Percentiles rank a stretch among this genome's conserved stretches.
These are phyloP conservation scores for Drosophila watanabei DNA, from an alignment of 1,140 invertebrate genomes.

Conservation along the genomic window DNA sequence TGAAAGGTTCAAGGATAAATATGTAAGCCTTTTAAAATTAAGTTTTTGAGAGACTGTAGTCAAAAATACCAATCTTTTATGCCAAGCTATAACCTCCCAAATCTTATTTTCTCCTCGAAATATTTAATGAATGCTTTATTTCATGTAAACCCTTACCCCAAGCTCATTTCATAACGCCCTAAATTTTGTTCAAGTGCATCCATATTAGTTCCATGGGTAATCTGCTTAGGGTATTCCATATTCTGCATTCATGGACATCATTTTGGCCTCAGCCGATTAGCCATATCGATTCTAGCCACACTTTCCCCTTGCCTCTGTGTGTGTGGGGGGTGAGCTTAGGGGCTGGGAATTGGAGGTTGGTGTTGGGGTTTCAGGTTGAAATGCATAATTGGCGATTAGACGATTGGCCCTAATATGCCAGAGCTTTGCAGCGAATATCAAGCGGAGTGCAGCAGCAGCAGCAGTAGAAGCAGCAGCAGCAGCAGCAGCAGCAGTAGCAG, in stretches of 20 bases:
- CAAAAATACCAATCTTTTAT: no score
- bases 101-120: no score
- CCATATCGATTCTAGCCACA: conserved; percentile 65
- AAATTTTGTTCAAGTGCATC: background rate
- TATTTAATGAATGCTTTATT: background rate
- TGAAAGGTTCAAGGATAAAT: background rate
- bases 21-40: background rate
- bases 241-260: conserved; percentile 30
- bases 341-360: conserved; percentile 4
- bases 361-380: conserved; percentile 39
- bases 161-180: background rate
- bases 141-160: background rate
- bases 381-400: conserved; percentile 84
- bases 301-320: conserved; percentile 10
- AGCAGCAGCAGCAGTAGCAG: background rate
- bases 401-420: conserved; percentile 81
- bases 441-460: conserved; percentile 55
- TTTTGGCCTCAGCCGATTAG: conserved; percentile 47
- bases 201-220: conserved; percentile 2
- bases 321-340: conserved; percentile 9
- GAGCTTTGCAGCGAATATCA: conserved; percentile 64
- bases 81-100: no score
- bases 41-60: no score
- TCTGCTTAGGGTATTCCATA: conserved; percentile 37
- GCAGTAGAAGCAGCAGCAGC: conserved; percentile 6